phyloP scores from a whole-genome alignment of 2,113 vertebrate genomes.

The Trematomus loennbergii region DNA sequence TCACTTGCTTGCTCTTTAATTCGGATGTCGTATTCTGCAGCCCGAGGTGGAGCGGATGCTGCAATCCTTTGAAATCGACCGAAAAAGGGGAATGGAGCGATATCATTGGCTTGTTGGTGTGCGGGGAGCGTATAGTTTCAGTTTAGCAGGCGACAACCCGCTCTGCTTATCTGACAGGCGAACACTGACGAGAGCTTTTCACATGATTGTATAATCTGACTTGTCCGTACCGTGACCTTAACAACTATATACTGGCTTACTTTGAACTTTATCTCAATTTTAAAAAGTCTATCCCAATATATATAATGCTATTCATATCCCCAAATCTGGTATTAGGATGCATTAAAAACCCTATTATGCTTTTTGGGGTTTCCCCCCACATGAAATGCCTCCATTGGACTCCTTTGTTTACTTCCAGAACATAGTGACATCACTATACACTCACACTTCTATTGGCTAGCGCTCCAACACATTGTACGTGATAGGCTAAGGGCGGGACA shows the following conservation, averaged over 20 bases:
- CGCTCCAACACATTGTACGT: too few relatives aligned
- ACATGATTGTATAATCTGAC: not conserved
- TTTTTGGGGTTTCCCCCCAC: too few relatives aligned
- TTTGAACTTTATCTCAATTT: not conserved
- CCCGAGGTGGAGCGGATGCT: constrained; percentile 64
- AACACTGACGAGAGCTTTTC: not conserved
- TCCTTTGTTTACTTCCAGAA: too few relatives aligned
- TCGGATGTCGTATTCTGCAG: constrained; percentile 55
- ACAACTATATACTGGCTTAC: not conserved
- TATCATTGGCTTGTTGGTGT: constrained; percentile 42
- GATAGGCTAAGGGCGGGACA: too few relatives aligned
- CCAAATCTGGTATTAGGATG: too few relatives aligned
- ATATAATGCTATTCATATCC: too few relatives aligned
- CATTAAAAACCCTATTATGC: too few relatives aligned
- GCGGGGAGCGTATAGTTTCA: constrained; percentile 38
- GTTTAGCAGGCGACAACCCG: constrained; percentile 32
- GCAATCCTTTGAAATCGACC: constrained; percentile 76
- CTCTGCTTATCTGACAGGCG: constrained; percentile 36
- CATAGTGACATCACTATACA: too few relatives aligned
- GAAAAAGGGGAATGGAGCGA: constrained; percentile 3
- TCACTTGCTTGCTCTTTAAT: constrained; percentile 40
- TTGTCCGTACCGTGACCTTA: not conserved
- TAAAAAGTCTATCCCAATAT: not conserved
- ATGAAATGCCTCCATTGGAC: too few relatives aligned
- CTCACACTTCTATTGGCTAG: too few relatives aligned